Conservation (phyloP, 2,113 vertebrate genomes). For the Podocnemis expansa region DNA sequence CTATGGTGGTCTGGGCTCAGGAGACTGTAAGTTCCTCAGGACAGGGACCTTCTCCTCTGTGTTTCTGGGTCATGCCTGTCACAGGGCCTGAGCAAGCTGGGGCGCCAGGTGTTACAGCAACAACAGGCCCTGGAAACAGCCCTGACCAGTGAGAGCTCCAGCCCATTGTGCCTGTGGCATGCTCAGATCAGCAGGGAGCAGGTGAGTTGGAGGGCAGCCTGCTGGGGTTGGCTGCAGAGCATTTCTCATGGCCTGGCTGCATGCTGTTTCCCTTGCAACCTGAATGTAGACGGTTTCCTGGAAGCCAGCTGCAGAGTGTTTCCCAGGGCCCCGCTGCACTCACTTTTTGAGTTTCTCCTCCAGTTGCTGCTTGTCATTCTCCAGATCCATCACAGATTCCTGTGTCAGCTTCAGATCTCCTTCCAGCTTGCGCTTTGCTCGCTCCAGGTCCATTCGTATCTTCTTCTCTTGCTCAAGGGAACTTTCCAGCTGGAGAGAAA, state of each 20-base stretch:
- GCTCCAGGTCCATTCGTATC: slow-evolving; percentile 91
- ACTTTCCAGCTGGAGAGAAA: slow-evolving; percentile 85
- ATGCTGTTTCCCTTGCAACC: too few species aligned
- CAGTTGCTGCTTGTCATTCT: slow-evolving; percentile 94
- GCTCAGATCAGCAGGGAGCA: background rate
- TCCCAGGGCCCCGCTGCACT: background rate
- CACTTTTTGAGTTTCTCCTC: slow-evolving; percentile 95
- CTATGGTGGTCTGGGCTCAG: background rate
- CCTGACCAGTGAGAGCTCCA: background rate
- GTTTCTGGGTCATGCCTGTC: background rate
- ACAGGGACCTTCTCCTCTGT: background rate
- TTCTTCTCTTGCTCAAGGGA: slow-evolving; percentile 97
- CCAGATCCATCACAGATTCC: slow-evolving; percentile 89
- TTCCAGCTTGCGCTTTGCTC: slow-evolving; percentile 91
- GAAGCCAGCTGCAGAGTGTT: too few species aligned
- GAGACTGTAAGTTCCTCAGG: background rate
- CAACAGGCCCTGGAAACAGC: background rate
- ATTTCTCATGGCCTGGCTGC: too few species aligned
- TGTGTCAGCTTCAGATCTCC: slow-evolving; percentile 92
- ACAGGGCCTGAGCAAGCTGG: background rate
- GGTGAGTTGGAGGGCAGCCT: background rate
- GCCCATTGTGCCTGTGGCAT: background rate
- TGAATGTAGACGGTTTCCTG: too few species aligned
- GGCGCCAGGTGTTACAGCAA: background rate
- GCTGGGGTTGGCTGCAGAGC: background rate